These are phyloP conservation scores for Pristionchus entomophagus DNA, from an alignment of 2,888 invertebrate genomes.

Conservation along the genomic window DNA sequence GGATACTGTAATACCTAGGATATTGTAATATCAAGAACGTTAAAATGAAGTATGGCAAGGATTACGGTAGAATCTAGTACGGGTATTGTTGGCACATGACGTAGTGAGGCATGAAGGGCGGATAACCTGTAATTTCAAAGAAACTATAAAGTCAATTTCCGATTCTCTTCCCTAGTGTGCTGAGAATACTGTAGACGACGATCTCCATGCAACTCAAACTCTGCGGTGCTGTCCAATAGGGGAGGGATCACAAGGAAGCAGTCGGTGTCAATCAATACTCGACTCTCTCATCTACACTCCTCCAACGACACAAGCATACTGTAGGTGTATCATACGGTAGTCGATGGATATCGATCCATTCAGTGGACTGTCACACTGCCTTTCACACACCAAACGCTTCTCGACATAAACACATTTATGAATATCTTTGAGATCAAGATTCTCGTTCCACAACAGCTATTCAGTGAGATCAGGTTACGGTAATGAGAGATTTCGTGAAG, in stretches of 20 bases:
- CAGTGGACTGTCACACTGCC: not conserved
- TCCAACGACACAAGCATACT: constrained; percentile 30
- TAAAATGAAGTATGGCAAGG: not conserved
- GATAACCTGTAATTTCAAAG: not conserved
- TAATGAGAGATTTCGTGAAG: not conserved
- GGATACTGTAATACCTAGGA: too few relatives aligned
- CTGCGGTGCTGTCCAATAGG: not conserved
- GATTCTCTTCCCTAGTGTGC: not conserved
- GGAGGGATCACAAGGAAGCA: not conserved
- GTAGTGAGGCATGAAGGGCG: constrained; percentile 19
- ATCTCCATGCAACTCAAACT: constrained; percentile 16
- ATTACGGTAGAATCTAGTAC: not conserved
- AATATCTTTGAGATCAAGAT: not conserved
- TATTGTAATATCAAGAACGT: too few relatives aligned
- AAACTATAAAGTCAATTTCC: not conserved
- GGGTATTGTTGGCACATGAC: not conserved
- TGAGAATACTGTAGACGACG: constrained; percentile 14
- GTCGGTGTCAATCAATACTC: not conserved
- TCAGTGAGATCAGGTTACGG: constrained; percentile 23
- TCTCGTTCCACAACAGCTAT: not conserved
- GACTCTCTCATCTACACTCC: not conserved
- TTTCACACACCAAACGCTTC: not conserved
- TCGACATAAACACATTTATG: constrained; percentile 29
- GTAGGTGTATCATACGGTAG: not conserved
- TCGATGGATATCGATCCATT: not conserved